These are phyloP conservation scores for Triplophysa dalaica DNA, from an alignment of 2,113 vertebrate genomes.

Conservation along the genomic window DNA sequence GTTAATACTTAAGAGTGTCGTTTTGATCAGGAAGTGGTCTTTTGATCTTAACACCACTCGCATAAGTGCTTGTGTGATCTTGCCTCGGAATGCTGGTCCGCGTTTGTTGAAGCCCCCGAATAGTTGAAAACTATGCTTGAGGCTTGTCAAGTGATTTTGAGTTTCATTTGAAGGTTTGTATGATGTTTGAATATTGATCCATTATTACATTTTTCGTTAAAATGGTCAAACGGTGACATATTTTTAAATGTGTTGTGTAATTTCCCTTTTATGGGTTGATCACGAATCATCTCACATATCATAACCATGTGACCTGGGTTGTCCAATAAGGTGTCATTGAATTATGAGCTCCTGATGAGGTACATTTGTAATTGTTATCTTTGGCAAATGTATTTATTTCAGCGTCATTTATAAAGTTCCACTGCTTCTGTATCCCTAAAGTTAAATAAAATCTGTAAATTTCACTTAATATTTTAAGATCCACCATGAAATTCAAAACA, in stretches of 20 bases:
- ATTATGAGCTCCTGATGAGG: not conserved
- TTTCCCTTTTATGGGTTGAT: constrained; percentile 28
- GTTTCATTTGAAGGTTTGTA: not conserved
- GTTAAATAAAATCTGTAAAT: not conserved
- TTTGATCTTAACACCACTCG: constrained; percentile 37
- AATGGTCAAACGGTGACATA: not conserved
- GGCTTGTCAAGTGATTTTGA: not conserved
- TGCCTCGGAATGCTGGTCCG: constrained; percentile 49
- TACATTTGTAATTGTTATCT: not conserved
- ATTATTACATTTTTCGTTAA: not conserved
- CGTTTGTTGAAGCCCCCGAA: not conserved
- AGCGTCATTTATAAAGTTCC: no score
- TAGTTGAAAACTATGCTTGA: constrained; percentile 1
- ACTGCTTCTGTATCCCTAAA: not conserved
- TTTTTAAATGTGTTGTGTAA: not conserved
- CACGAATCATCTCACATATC: constrained; percentile 15
- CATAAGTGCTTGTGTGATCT: constrained; percentile 52
- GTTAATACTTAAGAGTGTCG: constrained; percentile 24
- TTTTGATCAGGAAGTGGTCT: constrained; percentile 13
- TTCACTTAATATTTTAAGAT: not conserved
- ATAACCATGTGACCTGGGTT: not conserved
- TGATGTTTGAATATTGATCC: not conserved
- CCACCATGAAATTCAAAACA: no score
- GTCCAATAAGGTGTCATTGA: not conserved
- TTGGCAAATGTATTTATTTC: no score